Conservation (phyloP, 2,888 invertebrate genomes). For the Polyommatus iphigenia region DNA sequence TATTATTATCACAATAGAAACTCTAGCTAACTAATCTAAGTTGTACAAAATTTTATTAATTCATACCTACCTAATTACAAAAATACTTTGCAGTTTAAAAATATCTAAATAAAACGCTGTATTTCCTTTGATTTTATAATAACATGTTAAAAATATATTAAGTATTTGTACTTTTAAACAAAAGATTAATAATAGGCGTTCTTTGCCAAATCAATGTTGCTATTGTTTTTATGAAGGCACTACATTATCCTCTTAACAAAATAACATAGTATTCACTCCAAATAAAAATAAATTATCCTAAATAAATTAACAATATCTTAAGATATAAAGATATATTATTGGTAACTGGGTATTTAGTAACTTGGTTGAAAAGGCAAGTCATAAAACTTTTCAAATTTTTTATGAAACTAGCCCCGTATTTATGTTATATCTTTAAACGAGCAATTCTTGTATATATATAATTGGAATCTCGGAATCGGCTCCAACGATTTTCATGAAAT, state of each 20-base stretch:
- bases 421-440: too few relatives aligned
- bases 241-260: neutral
- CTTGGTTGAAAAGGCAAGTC: neutral
- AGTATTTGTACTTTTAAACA: too few relatives aligned
- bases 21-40: neutral
- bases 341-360: neutral
- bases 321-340: neutral
- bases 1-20: slow-evolving; percentile 5
- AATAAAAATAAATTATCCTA: neutral
- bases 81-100: neutral
- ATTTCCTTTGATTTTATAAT: neutral
- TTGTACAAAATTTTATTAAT: slow-evolving; percentile 1
- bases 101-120: neutral
- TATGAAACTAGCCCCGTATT: too few relatives aligned
- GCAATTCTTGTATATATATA: too few relatives aligned
- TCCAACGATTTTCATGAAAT: too few relatives aligned
- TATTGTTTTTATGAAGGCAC: neutral
- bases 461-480: too few relatives aligned
- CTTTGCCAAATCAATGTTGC: neutral
- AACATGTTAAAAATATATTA: too few relatives aligned
- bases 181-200: too few relatives aligned
- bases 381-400: too few relatives aligned
- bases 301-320: neutral
- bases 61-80: neutral
- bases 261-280: too few relatives aligned